These are phyloP conservation scores for Pan troglodytes DNA, from an alignment of 2,113 vertebrate species.

Conservation along the genomic window NHGRI_mPanTro3-v2.1_pri NC_072398.2:215353501-215354000, in stretches of 20 bases:
- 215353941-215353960: not conserved
- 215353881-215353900: conserved; percentile 15
- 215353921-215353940: conserved; percentile 14
- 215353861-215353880: not conserved
- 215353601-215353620: conserved; percentile 20
- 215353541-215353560: conserved; percentile 41
- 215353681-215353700: not conserved
- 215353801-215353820: not conserved
- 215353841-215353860: conserved; percentile 21
- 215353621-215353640: not conserved
- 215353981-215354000: conserved; percentile 10
- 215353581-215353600: conserved; percentile 28
- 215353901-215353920: conserved; percentile 32
- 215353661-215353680: conserved; percentile 50
- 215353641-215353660: conserved; percentile 31
- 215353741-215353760: not conserved
- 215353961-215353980: conserved; percentile 11
- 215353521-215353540: not conserved
- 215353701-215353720: not conserved
- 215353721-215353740: conserved; percentile 33
- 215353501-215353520: conserved; percentile 38
- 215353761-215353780: not conserved
- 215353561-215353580: conserved; percentile 44
- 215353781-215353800: not conserved
- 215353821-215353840: not conserved